Evolutionary conservation across 2,113 vertebrate genomes (phyloP).

Genomic region (Rattus norvegicus): DNA sequence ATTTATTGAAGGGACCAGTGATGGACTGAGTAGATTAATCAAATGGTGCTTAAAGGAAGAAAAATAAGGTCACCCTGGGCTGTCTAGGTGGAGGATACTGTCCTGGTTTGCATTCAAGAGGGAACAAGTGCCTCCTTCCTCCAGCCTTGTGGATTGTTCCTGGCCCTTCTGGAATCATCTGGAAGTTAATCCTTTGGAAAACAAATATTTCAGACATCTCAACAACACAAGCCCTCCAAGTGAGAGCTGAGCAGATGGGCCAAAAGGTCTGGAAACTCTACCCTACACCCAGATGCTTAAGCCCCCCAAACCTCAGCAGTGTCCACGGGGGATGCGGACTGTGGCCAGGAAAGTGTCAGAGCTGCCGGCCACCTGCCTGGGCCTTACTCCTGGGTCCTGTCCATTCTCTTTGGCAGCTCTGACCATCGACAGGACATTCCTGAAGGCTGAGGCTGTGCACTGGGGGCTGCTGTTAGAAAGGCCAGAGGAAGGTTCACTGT

Average conservation of each 20-base stretch:
- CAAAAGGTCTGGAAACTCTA: conserved; percentile 48
- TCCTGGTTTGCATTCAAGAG: not conserved
- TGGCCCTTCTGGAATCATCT: conserved; percentile 69
- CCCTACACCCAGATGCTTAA: conserved; percentile 38
- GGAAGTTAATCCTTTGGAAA: conserved; percentile 69
- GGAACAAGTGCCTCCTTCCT: conserved; percentile 36
- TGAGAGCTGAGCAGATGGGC: conserved; percentile 61
- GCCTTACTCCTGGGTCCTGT: conserved; percentile 69
- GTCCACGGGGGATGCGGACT: conserved; percentile 21
- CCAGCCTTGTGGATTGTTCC: not conserved
- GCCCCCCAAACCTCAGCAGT: conserved; percentile 21
- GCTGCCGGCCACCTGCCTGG: conserved; percentile 76
- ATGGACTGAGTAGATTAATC: fast-evolving
- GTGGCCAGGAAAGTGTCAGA: conserved; percentile 75
- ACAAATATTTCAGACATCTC: conserved; percentile 71
- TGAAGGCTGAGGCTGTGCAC: conserved; percentile 61
- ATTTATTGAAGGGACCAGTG: not conserved
- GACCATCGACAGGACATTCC: conserved; percentile 69
- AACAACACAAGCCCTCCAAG: conserved; percentile 51
- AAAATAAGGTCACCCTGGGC: no score
- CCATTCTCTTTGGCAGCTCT: conserved; percentile 67
- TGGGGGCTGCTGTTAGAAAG: not conserved
- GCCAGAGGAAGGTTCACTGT: not conserved
- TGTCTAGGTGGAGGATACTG: not conserved
- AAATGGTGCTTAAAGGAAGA: not conserved